Base-by-base conservation (phyloP, 2,797 vertebrate genomes). In the Acridotheres tristis region DNA sequence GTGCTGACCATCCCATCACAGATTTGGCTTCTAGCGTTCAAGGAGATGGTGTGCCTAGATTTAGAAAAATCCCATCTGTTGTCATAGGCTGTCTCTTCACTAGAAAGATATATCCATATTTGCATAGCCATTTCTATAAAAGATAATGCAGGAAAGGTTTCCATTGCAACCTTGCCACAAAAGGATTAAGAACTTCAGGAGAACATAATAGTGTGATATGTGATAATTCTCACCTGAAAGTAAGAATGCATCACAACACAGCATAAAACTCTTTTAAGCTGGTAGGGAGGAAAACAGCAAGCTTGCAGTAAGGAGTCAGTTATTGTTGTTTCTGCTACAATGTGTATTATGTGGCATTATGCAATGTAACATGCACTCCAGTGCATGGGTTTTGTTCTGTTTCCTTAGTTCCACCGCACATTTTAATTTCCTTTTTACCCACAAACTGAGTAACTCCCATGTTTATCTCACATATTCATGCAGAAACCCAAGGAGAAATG, bases 291-390 rank as follows among this genome's bases (percentile, higher is more conserved):
- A 74, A 85, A 90, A 42, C 1, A 58, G 42, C 17, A 59, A 61
- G 40, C 13, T 58, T 65, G 38, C 30, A 50, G 25, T 20, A 58
- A 77, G 20, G 22, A 72, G 23, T 47, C 61, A 72, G 38, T 55
- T 72, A 58, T 10, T 75, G 32, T 36, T 59, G 10, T 55, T 85
- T 63, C 84, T 78, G 19, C n/a, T 81, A 45, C 29, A 36, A 19
- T 0, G 0, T 20, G 23, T 16, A 48, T 38, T 48, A 48, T 7
- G 1, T 5, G 47, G 26, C 20, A 34, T 36, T 17, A 21, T 22
- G 29, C 27, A 61, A 23, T 7, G 25, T 7, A 54, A 71, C 22
- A 23, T 32, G 65, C 48, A 47, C n/a, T 63, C 9, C 0, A 77
- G 42, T 29, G 50, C 51, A 40, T 20, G 50, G 4, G 4, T 72